phyloP scores from a whole-genome alignment of 2,797 vertebrate genomes.

The Clamator glandarius region DNA sequence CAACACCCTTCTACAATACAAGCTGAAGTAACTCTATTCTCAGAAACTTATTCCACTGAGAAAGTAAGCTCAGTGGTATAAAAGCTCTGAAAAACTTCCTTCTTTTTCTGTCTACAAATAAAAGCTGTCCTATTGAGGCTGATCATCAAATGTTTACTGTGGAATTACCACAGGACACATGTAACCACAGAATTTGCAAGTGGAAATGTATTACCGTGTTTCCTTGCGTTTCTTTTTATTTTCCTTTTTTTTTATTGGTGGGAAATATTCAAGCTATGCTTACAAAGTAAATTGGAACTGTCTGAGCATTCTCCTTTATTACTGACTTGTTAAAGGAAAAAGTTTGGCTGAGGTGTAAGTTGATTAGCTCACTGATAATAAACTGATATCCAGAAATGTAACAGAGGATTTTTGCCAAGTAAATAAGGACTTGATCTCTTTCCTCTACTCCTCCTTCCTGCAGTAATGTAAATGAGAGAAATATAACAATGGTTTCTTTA shows the following conservation, averaged over 20 bases:
- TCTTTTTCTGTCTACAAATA: background rate
- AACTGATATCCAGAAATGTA: conserved; percentile 5
- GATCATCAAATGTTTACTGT: background rate
- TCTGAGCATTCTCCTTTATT: background rate
- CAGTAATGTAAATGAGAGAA: background rate
- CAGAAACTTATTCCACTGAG: background rate
- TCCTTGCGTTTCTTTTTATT: background rate
- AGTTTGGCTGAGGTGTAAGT: background rate
- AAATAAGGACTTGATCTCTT: conserved; percentile 15
- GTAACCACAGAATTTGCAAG: background rate
- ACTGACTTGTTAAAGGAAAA: background rate
- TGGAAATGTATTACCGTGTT: background rate
- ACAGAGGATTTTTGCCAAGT: conserved; percentile 9
- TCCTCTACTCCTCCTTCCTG: background rate
- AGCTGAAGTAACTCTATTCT: background rate
- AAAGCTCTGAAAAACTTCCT: background rate
- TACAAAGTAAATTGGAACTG: background rate
- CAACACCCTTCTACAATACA: background rate
- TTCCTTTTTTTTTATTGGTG: background rate
- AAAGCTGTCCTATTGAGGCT: background rate
- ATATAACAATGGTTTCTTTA: background rate
- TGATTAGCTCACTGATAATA: conserved; percentile 25
- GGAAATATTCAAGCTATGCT: background rate
- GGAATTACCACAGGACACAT: background rate
- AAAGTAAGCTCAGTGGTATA: background rate